Conservation (phyloP, 1,140 invertebrate species). For the Bombus balteatus region DNA sequence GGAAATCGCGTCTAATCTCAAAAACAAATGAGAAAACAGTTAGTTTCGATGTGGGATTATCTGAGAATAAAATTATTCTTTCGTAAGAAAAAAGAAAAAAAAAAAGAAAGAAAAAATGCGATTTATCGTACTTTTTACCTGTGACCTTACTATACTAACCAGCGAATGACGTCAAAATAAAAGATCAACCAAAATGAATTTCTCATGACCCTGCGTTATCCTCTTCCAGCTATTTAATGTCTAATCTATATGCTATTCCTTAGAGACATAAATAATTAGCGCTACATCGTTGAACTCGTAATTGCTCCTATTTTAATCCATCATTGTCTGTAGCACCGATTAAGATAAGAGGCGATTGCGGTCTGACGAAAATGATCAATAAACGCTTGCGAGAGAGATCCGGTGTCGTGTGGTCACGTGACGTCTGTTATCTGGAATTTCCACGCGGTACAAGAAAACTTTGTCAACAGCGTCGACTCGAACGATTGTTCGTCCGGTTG, state of each 20-base stretch:
- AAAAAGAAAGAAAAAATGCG: accelerated
- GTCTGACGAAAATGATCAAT: neutral
- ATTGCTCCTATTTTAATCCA: neutral
- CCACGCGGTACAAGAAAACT: neutral
- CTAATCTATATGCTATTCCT: neutral
- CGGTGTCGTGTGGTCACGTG: neutral
- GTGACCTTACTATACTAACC: neutral
- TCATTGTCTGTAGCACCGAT: neutral
- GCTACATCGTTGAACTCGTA: neutral
- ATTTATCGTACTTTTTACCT: neutral
- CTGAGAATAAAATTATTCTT: neutral
- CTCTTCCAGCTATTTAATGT: neutral
- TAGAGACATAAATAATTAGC: neutral
- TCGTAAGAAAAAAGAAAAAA: too few species aligned
- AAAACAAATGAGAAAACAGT: neutral
- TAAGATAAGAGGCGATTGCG: neutral
- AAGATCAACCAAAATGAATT: neutral
- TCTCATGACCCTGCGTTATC: too few species aligned
- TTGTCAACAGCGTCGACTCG: neutral
- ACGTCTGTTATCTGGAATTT: neutral
- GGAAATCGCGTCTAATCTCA: neutral
- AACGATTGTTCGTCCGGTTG: neutral
- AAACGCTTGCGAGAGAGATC: neutral
- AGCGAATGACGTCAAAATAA: neutral
- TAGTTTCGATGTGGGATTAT: neutral